Base-by-base conservation (phyloP, 2,888 invertebrate species). In the Athalia cordata region DNA sequence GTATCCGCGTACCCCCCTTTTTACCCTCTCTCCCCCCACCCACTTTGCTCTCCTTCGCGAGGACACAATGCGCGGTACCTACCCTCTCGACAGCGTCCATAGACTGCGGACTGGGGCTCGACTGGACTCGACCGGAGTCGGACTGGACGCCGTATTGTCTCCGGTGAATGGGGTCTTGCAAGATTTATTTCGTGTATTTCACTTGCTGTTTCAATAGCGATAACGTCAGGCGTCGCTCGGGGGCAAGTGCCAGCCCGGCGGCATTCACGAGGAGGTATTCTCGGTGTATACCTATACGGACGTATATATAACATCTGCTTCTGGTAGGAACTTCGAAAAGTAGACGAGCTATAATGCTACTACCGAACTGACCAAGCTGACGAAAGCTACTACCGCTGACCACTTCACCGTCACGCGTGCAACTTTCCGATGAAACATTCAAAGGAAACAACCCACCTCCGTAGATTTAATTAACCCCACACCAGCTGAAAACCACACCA, bases 101-200 rank as follows among this genome's bases (percentile, higher is more conserved):
- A 85, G 85, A 87, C 75, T 43, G 47, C 29, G 72, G 50, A 43
- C 50, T 75, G 75, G 75, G 47, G 57, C 72, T 72, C 45, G 72
- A 57, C 72, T 72, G 72, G 72, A 72, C 72, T 72, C 72, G 72
- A 72, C 87, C 88, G 89, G 89, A 88, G 89, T 80, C 78, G 83
- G 62, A 75, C 87, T 89, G 89, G 89, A 88, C 89, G 81, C 78
- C 83, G 87, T 86, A 89, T 90, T 90, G 90, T 89, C 89, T 87
- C 86, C 85, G 80, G 81, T 89, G 89, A 90, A 90, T 89, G 85
- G 89, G 87, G 84, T 88, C 89, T 89, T 90, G 90, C 89, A 90
- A 90, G 89, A 90, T 90, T 90, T 90, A 90, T 90, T 90, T 90
- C 90, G 90, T 89, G 89, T 89, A 89, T 89, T 90, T 90, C 89